A percentile compares a stretch with the other conserved stretches of the same genome.
Conservation (phyloP, 2,113 vertebrate species). For the Nothoprocta perdicaria region DNA sequence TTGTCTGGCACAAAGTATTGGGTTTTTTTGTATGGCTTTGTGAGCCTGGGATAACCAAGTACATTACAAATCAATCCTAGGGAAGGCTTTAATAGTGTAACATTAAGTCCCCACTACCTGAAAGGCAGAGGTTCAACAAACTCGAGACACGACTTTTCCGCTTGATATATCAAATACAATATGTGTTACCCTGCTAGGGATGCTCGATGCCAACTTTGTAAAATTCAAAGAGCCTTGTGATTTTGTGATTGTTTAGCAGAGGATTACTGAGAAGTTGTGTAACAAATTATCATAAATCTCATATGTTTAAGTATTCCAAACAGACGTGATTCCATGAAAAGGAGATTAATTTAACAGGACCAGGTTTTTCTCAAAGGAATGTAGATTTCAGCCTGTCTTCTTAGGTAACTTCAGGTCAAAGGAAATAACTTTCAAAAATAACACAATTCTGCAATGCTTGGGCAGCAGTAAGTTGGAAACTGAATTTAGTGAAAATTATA, state of each 20-base stretch:
- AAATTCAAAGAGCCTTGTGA: slow-evolving; percentile 6
- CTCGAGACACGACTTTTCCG: slow-evolving; percentile 5
- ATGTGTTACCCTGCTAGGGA: not conserved
- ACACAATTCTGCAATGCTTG: slow-evolving; percentile 79
- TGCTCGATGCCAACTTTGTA: not conserved
- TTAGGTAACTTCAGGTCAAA: slow-evolving; percentile 83
- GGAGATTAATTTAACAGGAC: slow-evolving; percentile 42
- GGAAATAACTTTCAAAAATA: slow-evolving; percentile 79
- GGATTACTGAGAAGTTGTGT: not conserved
- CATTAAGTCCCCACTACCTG: not conserved
- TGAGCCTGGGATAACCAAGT: not conserved
- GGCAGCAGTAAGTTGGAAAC: slow-evolving; percentile 75
- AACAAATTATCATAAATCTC: not conserved
- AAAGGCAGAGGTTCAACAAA: slow-evolving; percentile 20
- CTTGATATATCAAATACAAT: slow-evolving; percentile 45
- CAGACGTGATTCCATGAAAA: not conserved
- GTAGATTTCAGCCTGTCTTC: slow-evolving; percentile 49
- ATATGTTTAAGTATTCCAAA: not conserved
- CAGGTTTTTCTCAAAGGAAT: slow-evolving; percentile 48
- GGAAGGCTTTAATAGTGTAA: not conserved
- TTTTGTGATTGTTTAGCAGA: not conserved
- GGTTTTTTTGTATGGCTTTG: not conserved
- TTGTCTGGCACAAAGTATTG: not conserved
- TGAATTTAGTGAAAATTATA: slow-evolving; percentile 84
- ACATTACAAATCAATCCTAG: slow-evolving; percentile 6